A percentile compares a stretch with the other conserved stretches of the same genome.
These are phyloP conservation scores for Cheilosia impressa DNA, from an alignment of 2,888 invertebrate genomes.

Conservation along the genomic window DNA sequence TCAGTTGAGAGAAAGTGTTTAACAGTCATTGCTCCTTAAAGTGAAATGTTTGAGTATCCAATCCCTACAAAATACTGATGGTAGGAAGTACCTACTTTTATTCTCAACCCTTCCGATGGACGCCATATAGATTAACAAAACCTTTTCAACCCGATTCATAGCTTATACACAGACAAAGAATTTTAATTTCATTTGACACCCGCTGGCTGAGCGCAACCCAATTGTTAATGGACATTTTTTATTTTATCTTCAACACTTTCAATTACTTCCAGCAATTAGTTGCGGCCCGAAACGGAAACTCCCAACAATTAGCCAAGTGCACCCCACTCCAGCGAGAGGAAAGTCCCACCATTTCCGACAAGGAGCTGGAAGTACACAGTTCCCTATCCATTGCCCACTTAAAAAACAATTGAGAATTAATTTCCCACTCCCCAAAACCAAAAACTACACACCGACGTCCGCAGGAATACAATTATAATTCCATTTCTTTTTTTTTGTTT, in stretches of 20 bases:
- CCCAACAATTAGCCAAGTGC: constrained; percentile 45
- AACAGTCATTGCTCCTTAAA: too few relatives aligned
- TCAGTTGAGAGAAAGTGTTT: too few relatives aligned
- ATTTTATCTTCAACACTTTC: constrained; percentile 52
- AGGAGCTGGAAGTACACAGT: constrained; percentile 19
- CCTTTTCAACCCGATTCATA: background rate
- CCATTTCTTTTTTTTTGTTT: constrained; percentile 34
- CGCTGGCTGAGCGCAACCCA: background rate
- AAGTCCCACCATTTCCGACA: constrained; percentile 27
- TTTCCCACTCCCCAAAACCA: constrained; percentile 42
- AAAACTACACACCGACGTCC: constrained; percentile 41
- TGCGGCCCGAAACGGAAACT: constrained; percentile 59
- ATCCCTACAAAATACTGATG: too few relatives aligned
- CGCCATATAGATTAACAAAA: background rate
- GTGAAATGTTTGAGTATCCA: too few relatives aligned
- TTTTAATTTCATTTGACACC: background rate
- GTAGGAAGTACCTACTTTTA: too few relatives aligned
- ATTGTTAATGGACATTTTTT: constrained; percentile 36
- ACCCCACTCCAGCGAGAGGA: constrained; percentile 8
- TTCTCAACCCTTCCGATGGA: too few relatives aligned
- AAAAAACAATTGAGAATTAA: constrained; percentile 74
- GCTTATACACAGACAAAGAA: background rate
- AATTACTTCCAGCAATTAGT: constrained; percentile 49
- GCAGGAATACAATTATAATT: constrained; percentile 58
- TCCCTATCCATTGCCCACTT: constrained; percentile 52